phyloP scores from a whole-genome alignment of 2,797 vertebrate species.

The Chromobotia macracanthus region DNA sequence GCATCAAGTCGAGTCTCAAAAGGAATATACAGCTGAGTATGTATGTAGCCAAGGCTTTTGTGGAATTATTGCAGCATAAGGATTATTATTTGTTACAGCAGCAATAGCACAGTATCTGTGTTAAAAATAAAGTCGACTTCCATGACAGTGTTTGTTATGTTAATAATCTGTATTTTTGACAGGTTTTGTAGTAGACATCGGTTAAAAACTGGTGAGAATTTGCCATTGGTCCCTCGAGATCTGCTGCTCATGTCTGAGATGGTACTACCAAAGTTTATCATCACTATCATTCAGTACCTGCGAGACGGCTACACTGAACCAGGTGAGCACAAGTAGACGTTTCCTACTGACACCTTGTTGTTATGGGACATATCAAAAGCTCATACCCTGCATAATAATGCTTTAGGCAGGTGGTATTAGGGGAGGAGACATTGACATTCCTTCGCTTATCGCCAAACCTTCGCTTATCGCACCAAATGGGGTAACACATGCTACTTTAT shows the following conservation, averaged over 20 bases:
- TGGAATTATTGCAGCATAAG: not conserved
- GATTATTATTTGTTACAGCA: not conserved
- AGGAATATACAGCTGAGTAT: no score
- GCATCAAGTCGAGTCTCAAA: no score
- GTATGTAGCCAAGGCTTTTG: not conserved
- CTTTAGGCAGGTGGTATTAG: no score
- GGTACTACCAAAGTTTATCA: constrained; percentile 96
- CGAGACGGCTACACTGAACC: constrained; percentile 95
- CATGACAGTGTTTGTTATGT: not conserved
- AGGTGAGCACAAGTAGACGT: constrained; percentile 74
- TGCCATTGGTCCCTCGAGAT: constrained; percentile 91
- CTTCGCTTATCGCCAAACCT: no score
- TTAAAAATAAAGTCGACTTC: not conserved
- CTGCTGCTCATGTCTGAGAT: constrained; percentile 98
- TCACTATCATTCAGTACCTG: constrained; percentile 95
- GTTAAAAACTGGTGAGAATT: constrained; percentile 91
- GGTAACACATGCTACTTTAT: not conserved
- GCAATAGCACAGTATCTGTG: no score
- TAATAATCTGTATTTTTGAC: constrained; percentile 19
- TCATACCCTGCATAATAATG: not conserved
- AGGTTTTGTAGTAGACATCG: constrained; percentile 96
- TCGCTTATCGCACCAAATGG: not conserved
- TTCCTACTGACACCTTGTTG: not conserved
- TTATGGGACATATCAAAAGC: not conserved
- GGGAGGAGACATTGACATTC: no score